Evolutionary conservation across 2,797 vertebrate genomes (phyloP).

Genomic region (Microctenopoma lineatum): DNA sequence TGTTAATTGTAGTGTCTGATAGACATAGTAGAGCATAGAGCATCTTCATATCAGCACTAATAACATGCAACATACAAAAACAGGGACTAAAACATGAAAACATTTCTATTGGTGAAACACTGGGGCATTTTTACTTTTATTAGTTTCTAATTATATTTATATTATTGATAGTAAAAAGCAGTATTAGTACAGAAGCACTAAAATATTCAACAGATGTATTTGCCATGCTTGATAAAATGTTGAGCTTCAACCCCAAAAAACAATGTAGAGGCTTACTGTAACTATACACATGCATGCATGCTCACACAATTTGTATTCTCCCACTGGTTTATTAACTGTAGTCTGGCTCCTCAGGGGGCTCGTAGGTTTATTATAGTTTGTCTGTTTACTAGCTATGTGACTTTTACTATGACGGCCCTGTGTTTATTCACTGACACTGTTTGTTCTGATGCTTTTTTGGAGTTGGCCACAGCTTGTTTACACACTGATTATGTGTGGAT

Average conservation of each 20-base stretch:
- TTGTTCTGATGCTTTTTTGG: constrained; percentile 28
- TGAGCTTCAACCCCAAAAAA: background rate
- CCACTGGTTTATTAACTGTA: constrained; percentile 34
- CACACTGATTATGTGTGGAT: constrained; percentile 17
- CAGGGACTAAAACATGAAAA: constrained; percentile 5
- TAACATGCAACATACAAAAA: constrained; percentile 18
- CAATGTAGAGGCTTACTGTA: background rate
- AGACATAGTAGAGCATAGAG: constrained; percentile 41
- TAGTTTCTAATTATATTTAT: background rate
- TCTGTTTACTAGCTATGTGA: constrained; percentile 32
- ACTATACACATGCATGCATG: constrained; percentile 27
- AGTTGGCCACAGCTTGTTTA: constrained; percentile 35
- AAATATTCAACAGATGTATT: constrained; percentile 2
- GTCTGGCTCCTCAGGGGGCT: constrained; percentile 11
- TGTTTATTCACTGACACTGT: constrained; percentile 29
- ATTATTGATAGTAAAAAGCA: background rate
- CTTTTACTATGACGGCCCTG: constrained; percentile 25
- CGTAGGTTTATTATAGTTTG: constrained; percentile 23
- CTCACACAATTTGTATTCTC: constrained; percentile 25
- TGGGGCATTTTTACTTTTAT: background rate
- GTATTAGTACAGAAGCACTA: background rate
- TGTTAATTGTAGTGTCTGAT: constrained; percentile 9
- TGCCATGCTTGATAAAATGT: background rate
- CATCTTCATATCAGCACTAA: constrained; percentile 4
- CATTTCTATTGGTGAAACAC: background rate